These are phyloP conservation scores for Philereme vetulata DNA, from an alignment of 2,888 invertebrate genomes.

Conservation along the genomic window DNA sequence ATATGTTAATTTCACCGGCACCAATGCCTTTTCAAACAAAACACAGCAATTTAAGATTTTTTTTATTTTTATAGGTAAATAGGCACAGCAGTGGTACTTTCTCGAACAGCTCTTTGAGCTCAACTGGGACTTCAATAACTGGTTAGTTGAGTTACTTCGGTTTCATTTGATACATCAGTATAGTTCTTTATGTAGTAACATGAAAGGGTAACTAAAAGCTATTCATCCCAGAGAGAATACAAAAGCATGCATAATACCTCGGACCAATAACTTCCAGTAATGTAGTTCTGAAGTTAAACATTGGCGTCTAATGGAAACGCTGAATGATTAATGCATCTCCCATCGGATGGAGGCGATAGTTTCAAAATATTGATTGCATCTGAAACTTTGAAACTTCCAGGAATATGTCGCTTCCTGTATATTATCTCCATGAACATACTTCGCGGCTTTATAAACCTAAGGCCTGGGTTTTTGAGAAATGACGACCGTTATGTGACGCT, in stretches of 20 bases:
- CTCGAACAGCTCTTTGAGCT: no score
- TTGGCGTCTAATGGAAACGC: slow-evolving; percentile 41
- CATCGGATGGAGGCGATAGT: slow-evolving; percentile 39
- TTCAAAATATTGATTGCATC: slow-evolving; percentile 46
- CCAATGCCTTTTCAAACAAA: no score
- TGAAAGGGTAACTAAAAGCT: slow-evolving; percentile 4
- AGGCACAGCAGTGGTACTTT: no score
- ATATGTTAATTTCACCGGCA: no score
- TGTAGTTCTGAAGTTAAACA: slow-evolving; percentile 43
- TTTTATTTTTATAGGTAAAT: no score
- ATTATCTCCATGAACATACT: slow-evolving; percentile 9
- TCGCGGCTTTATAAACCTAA: not conserved
- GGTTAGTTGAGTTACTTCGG: no score
- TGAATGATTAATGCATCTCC: slow-evolving; percentile 47
- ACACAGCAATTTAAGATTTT: no score
- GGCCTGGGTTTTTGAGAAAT: no score
- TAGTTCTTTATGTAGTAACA: no score
- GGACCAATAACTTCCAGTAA: slow-evolving; percentile 31
- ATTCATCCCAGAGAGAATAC: slow-evolving; percentile 10
- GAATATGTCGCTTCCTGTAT: slow-evolving; percentile 20
- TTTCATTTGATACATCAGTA: no score
- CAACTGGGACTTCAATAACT: no score
- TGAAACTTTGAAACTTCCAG: slow-evolving; percentile 37
- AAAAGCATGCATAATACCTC: slow-evolving; percentile 17
- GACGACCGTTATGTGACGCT: no score